Conservation (phyloP, 2,797 vertebrate genomes). For the Epinephelus malabaricus region DNA sequence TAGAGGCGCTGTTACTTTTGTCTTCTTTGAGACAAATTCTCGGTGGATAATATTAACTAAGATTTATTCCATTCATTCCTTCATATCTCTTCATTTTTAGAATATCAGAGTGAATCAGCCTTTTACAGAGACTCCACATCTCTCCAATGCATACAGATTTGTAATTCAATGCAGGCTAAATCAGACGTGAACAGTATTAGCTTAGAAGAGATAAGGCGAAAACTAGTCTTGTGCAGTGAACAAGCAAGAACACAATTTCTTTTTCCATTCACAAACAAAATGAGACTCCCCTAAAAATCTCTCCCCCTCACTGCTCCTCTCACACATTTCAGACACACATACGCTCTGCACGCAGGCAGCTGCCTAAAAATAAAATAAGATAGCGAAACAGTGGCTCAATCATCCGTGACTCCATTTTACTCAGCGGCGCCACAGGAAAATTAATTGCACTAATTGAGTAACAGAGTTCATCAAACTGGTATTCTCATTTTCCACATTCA, state of each 20-base stretch:
- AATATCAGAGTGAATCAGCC: conserved; percentile 46
- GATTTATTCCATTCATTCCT: conserved; percentile 34
- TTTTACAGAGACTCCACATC: conserved; percentile 31
- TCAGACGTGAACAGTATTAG: conserved; percentile 65
- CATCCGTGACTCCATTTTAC: conserved; percentile 87
- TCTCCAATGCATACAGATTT: conserved; percentile 40
- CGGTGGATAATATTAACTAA: conserved; percentile 32
- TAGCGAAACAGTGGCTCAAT: conserved; percentile 71
- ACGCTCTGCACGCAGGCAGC: conserved; percentile 21
- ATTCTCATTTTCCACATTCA: conserved; percentile 92
- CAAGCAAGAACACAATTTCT: conserved; percentile 63
- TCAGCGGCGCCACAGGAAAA: conserved; percentile 90
- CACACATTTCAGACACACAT: conserved; percentile 12
- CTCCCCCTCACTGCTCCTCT: conserved; percentile 7
- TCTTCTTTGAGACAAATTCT: conserved; percentile 9
- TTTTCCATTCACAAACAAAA: conserved; percentile 62
- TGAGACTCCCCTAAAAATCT: conserved; percentile 26
- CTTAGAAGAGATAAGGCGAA: conserved; percentile 58
- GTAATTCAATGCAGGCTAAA: conserved; percentile 65
- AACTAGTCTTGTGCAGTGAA: conserved; percentile 58
- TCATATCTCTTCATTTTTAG: conserved; percentile 37
- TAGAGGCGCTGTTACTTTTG: not conserved
- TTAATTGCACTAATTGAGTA: conserved; percentile 95
- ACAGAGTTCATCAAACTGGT: conserved; percentile 93
- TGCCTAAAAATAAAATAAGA: conserved; percentile 78